phyloP scores from a whole-genome alignment of 2,113 vertebrate genomes.

The Catharus bicknelli region DNA sequence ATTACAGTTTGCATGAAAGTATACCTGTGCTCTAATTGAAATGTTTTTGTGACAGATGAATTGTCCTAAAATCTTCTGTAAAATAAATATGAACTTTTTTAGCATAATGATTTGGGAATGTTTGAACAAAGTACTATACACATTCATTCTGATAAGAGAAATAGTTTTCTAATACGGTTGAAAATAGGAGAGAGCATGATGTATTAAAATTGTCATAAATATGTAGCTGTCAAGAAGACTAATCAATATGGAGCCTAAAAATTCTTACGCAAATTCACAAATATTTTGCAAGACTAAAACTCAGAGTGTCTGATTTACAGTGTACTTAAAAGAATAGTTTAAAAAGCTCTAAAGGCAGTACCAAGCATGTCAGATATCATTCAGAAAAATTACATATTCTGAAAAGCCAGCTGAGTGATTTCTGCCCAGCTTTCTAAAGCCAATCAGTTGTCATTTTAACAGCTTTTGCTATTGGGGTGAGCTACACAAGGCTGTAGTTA shows the following conservation, averaged over 20 bases:
- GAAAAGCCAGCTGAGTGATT: not conserved
- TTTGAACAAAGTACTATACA: not conserved
- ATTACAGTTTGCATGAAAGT: not conserved
- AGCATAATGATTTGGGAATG: not conserved
- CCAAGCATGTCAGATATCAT: not conserved
- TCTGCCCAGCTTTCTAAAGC: not conserved
- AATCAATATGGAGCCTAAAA: not conserved
- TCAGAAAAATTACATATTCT: not conserved
- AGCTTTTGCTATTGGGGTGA: not conserved
- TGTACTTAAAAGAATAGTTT: not conserved
- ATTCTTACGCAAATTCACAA: slow-evolving; percentile 21
- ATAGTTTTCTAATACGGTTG: not conserved
- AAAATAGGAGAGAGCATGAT: slow-evolving; percentile 15
- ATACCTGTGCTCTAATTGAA: not conserved
- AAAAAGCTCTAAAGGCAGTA: not conserved
- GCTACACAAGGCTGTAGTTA: not conserved
- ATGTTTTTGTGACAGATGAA: not conserved
- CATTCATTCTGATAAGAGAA: not conserved
- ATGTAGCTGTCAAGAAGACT: slow-evolving; percentile 18
- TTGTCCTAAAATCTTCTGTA: not conserved
- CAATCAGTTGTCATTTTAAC: not conserved
- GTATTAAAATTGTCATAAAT: slow-evolving; percentile 13
- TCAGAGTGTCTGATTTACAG: slow-evolving; percentile 2
- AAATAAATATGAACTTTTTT: not conserved
- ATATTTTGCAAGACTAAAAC: slow-evolving; percentile 16